Percentiles rank a stretch among this genome's conserved stretches.
Evolutionary conservation across 2,113 vertebrate species (phyloP).

Genomic region (Sander lucioperca): DNA sequence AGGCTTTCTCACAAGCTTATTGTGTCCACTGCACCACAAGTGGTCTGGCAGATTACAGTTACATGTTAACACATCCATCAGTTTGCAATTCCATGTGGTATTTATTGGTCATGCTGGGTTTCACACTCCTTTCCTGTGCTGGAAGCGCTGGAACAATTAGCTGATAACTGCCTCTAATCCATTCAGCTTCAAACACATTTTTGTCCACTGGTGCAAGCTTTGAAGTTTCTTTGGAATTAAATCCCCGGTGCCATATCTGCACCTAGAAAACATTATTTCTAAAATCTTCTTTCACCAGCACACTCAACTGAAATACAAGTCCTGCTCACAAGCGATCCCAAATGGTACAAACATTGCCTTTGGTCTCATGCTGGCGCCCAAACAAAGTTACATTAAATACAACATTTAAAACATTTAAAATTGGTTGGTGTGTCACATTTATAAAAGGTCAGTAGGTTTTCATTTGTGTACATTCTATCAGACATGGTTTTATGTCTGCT

Average conservation of each 20-base stretch:
- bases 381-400: background rate
- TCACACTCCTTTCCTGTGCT: slow-evolving; percentile 71
- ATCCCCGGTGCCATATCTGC: slow-evolving; percentile 83
- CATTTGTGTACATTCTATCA: background rate
- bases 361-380: background rate
- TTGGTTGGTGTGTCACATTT: background rate
- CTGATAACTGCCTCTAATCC: slow-evolving; percentile 87
- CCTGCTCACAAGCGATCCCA: slow-evolving; percentile 24
- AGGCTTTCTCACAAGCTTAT: slow-evolving; percentile 40
- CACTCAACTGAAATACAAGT: slow-evolving; percentile 47
- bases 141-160: slow-evolving; percentile 80
- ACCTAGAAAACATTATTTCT: slow-evolving; percentile 76
- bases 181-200: slow-evolving; percentile 86
- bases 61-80: slow-evolving; percentile 46
- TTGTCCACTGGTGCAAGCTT: slow-evolving; percentile 84
- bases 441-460: slow-evolving; percentile 21
- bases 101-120: slow-evolving; percentile 76
- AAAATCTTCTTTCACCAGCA: slow-evolving; percentile 44
- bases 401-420: background rate
- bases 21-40: slow-evolving; percentile 35
- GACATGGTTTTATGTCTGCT: background rate
- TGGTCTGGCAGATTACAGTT: slow-evolving; percentile 45
- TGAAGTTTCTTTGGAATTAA: slow-evolving; percentile 84
- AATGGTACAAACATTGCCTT: slow-evolving; percentile 14
- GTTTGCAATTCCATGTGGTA: slow-evolving; percentile 66